phyloP scores from a whole-genome alignment of 2,113 vertebrate species.

The Mionectes macconnelli region DNA sequence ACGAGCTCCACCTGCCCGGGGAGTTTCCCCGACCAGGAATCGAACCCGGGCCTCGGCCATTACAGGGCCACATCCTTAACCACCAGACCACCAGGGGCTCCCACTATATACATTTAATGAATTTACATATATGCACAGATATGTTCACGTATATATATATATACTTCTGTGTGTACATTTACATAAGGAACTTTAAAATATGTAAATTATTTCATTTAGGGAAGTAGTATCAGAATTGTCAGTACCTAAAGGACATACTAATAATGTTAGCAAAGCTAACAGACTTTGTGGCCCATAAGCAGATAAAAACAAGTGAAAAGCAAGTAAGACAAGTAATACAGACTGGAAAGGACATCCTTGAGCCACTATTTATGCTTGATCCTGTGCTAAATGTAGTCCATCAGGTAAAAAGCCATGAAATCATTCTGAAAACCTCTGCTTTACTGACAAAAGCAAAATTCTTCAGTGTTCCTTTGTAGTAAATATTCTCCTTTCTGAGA shows the following conservation, averaged over 20 bases:
- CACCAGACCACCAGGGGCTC: no score
- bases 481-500: not conserved
- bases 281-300: not conserved
- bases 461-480: not conserved
- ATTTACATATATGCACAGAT: not conserved
- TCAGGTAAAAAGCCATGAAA: not conserved
- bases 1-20: no score
- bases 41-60: no score
- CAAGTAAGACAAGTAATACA: not conserved
- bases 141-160: not conserved
- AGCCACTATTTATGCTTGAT: not conserved
- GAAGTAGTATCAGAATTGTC: not conserved
- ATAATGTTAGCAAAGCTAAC: not conserved
- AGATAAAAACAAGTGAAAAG: not conserved
- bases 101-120: not conserved
- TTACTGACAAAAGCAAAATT: not conserved
- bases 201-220: not conserved
- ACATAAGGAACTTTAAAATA: not conserved
- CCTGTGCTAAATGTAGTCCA: not conserved
- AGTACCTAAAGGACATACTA: not conserved
- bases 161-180: no score
- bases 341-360: not conserved
- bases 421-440: not conserved
- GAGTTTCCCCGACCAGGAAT: no score
- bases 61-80: no score